Percentiles rank a stretch among this genome's conserved stretches.
Conservation (phyloP, 2,113 vertebrate genomes). For the Phasianus colchicus region DNA sequence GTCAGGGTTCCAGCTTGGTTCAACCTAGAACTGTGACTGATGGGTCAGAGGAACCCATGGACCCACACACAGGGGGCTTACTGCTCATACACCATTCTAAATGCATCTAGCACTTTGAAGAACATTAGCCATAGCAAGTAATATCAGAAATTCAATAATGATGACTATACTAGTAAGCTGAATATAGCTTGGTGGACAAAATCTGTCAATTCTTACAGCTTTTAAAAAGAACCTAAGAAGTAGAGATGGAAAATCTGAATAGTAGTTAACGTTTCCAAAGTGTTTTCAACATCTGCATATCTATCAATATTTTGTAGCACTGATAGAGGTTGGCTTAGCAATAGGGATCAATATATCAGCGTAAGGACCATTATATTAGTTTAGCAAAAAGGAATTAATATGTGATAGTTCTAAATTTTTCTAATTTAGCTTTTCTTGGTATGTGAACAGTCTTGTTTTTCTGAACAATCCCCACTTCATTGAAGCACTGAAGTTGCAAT, state of each 20-base stretch:
- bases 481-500: no score
- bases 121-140: not conserved
- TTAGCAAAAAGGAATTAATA: no score
- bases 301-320: not conserved
- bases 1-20: no score
- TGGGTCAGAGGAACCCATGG: no score
- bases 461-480: no score
- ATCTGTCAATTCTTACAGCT: not conserved
- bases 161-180: not conserved
- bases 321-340: no score
- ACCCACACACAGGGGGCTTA: not conserved
- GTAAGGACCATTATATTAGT: no score
- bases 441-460: no score
- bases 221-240: not conserved
- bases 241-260: not conserved
- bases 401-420: no score
- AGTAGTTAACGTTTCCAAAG: not conserved
- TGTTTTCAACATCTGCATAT: not conserved
- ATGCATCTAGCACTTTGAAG: not conserved
- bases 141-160: not conserved
- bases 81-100: not conserved
- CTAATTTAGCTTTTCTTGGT: no score
- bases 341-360: no score
- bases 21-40: no score
- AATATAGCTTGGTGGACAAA: not conserved